phyloP scores from a whole-genome alignment of 2,797 vertebrate genomes.

The Sorex maritimensis region DNA sequence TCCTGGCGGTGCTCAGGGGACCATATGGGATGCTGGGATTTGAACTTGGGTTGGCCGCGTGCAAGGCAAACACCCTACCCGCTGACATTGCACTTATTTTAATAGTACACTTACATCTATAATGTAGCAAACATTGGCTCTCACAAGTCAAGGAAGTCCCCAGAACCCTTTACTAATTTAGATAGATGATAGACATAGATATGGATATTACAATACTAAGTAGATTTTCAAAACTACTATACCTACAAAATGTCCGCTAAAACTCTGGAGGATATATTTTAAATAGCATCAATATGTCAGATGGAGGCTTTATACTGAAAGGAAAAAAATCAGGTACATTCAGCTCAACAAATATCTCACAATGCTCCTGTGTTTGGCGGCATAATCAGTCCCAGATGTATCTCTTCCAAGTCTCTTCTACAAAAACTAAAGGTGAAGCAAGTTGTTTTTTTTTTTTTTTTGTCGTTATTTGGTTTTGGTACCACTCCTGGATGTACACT shows the following conservation, averaged over 20 bases:
- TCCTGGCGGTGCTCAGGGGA: too few relatives aligned
- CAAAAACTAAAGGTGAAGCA: neutral
- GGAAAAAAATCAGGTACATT: neutral
- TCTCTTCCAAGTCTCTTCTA: neutral
- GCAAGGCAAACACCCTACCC: too few relatives aligned
- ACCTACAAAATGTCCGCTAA: neutral
- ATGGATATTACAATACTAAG: neutral
- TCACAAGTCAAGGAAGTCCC: neutral
- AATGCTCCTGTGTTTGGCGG: neutral
- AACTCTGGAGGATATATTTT: neutral
- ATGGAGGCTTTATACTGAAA: conserved; percentile 35
- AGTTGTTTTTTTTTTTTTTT: too few relatives aligned
- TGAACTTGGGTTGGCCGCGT: too few relatives aligned
- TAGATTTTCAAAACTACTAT: conserved; percentile 24
- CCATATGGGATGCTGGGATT: too few relatives aligned
- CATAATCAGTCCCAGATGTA: neutral
- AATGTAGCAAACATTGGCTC: conserved; percentile 36
- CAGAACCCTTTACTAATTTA: conserved; percentile 22
- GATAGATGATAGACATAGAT: neutral
- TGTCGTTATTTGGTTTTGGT: too few relatives aligned
- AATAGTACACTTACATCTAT: neutral
- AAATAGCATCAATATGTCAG: neutral
- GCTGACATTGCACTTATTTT: neutral
- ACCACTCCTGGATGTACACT: too few relatives aligned
- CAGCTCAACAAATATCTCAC: conserved; percentile 35